Evolutionary conservation across 2,113 vertebrate genomes (phyloP).

Genomic region (Calonectris borealis): DNA sequence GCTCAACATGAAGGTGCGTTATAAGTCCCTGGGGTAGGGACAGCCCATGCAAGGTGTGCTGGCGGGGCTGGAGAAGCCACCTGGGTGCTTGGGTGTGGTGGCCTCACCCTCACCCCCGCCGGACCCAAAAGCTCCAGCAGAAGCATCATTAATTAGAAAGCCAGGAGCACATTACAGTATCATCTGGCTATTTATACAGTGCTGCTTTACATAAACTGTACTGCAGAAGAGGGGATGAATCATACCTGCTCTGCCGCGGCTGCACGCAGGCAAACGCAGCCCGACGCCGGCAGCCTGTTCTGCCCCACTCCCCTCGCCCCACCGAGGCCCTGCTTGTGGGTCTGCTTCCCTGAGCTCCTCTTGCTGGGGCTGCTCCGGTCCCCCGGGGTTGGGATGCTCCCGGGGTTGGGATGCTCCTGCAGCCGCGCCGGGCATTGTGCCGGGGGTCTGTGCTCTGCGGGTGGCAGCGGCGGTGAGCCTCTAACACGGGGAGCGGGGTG

Average conservation of each 20-base stretch:
- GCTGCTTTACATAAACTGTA: conserved; percentile 47
- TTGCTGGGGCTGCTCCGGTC: accelerated
- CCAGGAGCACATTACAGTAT: neutral
- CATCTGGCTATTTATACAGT: conserved; percentile 14
- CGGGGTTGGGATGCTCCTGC: neutral
- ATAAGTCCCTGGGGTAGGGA: neutral
- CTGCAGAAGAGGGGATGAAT: conserved; percentile 36
- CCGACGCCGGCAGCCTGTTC: accelerated
- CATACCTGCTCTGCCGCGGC: neutral
- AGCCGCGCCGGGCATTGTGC: no score
- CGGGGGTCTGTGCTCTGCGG: accelerated
- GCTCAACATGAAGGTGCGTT: accelerated
- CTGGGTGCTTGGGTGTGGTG: neutral
- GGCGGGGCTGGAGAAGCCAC: neutral
- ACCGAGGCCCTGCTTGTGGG: neutral
- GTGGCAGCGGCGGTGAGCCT: neutral
- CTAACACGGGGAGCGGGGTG: neutral
- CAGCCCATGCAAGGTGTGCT: neutral
- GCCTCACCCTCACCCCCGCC: neutral
- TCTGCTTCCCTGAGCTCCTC: neutral
- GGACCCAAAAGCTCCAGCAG: neutral
- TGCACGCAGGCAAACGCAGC: neutral
- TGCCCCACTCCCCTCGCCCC: neutral
- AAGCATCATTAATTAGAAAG: neutral
- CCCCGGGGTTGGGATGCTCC: accelerated